Base-by-base conservation (phyloP, 2,888 invertebrate species). In the Beris morrisii region DNA sequence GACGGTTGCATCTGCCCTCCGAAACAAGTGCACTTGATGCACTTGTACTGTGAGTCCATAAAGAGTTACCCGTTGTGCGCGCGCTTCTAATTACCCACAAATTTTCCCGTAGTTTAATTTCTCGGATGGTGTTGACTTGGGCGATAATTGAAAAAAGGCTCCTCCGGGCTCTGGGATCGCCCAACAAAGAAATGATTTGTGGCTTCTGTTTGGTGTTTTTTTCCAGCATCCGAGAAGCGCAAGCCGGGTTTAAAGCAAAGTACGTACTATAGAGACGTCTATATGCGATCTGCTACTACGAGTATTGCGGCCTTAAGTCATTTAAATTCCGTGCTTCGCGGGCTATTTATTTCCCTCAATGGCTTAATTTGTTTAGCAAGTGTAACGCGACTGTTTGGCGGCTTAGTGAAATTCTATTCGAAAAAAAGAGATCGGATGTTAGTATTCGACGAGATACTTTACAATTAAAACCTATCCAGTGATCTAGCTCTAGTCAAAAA, bases 341-440 rank as follows among this genome's bases (percentile, higher is more conserved):
- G 38, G 61, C 61, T 38, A 61, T 61, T 61, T 50, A 61, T 22
- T 22, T 15, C 50, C 38, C 38, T 64, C 28, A 79, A 80, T 76
- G 79, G 78, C 77, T 79, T 79, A 79, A 79, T 79, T 78, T 74
- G 74, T 79, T 80, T 76, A 75, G 74, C 79, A 79, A 77, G 56
- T 38, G 22, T 66, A 31, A 28, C 70, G 38, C 38, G 38, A 38
- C 44, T 28, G 43, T 61, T 61, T 55, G 68, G 61, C 55, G 28
- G 63, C 57, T 22, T 38, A 32, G n/a, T 53, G 22, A 32, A 65
- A 45, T 58, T 61, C 32, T n/a, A 4, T 15, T n/a, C 61, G 32
- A 48, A 48, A 52, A 59, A 58, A 59, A 56, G 46, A 22, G 22
- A 59, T 61, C 13, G 50, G 30, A 59, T 30, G 4, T 32, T n/a